Evolutionary conservation across 1,140 invertebrate genomes (phyloP).

Genomic region (Brachionus manjavacas): DNA sequence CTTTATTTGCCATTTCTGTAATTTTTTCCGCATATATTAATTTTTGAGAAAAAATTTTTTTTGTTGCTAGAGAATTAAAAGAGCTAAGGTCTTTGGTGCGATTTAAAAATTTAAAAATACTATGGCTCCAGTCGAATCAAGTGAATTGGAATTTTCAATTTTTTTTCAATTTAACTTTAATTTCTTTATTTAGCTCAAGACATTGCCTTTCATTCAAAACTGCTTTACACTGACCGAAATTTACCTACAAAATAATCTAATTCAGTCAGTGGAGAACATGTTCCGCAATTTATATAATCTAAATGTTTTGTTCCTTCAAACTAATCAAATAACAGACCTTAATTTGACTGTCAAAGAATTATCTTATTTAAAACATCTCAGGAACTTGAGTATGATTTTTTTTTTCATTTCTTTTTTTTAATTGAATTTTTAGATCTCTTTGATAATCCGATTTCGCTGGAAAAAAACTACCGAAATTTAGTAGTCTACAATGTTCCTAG

Average conservation of each 20-base stretch:
- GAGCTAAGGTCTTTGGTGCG: not conserved
- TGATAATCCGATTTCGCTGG: slow-evolving; percentile 24
- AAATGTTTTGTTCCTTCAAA: slow-evolving; percentile 32
- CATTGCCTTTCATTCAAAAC: slow-evolving; percentile 8
- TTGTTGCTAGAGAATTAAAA: not conserved
- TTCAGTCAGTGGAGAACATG: slow-evolving; percentile 24
- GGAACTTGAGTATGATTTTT: slow-evolving; percentile 29
- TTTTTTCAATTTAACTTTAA: not conserved
- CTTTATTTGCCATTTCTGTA: slow-evolving; percentile 23
- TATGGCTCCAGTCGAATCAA: slow-evolving; percentile 30
- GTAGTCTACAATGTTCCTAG: slow-evolving; percentile 2
- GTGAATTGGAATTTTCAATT: not conserved
- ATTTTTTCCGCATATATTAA: not conserved
- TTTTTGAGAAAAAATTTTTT: not conserved
- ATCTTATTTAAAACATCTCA: slow-evolving; percentile 14
- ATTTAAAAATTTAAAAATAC: slow-evolving; percentile 34
- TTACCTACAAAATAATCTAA: slow-evolving; percentile 36
- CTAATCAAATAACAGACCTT: slow-evolving; percentile 26
- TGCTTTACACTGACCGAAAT: slow-evolving; percentile 22
- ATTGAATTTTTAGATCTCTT: slow-evolving; percentile 18
- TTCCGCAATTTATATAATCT: slow-evolving; percentile 34
- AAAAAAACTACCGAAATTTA: slow-evolving; percentile 4
- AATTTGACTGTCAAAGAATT: not conserved
- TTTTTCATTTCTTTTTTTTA: not conserved
- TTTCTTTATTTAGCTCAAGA: not conserved